A percentile compares a stretch with the other conserved stretches of the same genome.
These are phyloP conservation scores for Papilio polytes DNA, from an alignment of 1,140 invertebrate species.

Conservation along the genomic window DNA sequence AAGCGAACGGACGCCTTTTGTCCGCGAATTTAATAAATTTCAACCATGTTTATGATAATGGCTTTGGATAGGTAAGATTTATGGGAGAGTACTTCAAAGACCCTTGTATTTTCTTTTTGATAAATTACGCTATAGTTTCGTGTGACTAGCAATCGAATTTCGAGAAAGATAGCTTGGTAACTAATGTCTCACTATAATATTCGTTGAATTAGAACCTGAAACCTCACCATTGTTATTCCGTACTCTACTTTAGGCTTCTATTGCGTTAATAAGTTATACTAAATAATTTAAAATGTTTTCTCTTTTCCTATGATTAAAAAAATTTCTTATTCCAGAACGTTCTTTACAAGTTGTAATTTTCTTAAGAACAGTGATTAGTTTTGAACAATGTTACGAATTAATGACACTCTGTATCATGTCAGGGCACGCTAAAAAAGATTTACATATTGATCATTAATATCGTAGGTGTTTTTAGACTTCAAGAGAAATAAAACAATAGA, in stretches of 20 bases:
- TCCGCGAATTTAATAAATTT: conserved; percentile 38
- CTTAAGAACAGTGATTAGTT: background rate
- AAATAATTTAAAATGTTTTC: background rate
- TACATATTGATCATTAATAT: background rate
- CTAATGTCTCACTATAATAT: background rate
- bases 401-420: background rate
- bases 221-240: too few relatives aligned
- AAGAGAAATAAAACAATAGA: background rate
- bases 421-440: background rate
- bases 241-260: too few relatives aligned
- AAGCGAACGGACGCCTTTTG: conserved; percentile 33
- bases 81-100: background rate
- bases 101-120: conserved; percentile 26
- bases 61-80: conserved; percentile 26
- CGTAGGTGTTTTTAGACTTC: background rate
- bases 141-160: background rate
- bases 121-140: background rate
- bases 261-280: background rate
- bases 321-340: background rate
- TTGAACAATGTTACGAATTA: background rate
- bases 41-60: conserved; percentile 36
- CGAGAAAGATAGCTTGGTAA: background rate
- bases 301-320: background rate
- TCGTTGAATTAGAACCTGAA: background rate
- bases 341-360: background rate